phyloP scores from a whole-genome alignment of 2,888 invertebrate species.

The Meloe dianella region DNA sequence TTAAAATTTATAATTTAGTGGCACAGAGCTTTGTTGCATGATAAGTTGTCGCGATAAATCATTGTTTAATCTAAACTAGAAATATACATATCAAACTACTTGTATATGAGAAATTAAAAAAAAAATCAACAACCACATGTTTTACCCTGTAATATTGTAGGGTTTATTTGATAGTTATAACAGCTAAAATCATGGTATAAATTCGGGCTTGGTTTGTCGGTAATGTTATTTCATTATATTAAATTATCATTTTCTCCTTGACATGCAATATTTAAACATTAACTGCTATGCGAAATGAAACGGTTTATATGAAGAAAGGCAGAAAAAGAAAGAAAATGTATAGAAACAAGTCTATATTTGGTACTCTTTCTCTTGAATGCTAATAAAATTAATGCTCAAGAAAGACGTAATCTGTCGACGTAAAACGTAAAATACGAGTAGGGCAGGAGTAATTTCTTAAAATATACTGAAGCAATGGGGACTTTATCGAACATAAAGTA shows the following conservation, averaged over 20 bases:
- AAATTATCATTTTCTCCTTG: slow-evolving; percentile 39
- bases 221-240: slow-evolving; percentile 39
- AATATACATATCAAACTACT: not conserved
- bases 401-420: slow-evolving; percentile 45
- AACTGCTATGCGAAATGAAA: slow-evolving; percentile 27
- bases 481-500: slow-evolving; percentile 56
- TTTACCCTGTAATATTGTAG: not conserved
- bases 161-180: slow-evolving; percentile 11
- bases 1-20: slow-evolving; percentile 30
- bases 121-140: slow-evolving; percentile 6
- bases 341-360: slow-evolving; percentile 25
- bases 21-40: slow-evolving; percentile 19
- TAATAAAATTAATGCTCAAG: slow-evolving; percentile 45
- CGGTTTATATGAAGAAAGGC: not conserved
- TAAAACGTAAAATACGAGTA: slow-evolving; percentile 38
- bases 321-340: not conserved
- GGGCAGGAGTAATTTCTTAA: slow-evolving; percentile 55
- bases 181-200: slow-evolving; percentile 21
- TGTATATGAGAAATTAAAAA: slow-evolving; percentile 17
- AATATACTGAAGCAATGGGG: slow-evolving; percentile 53
- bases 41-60: slow-evolving; percentile 26
- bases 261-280: slow-evolving; percentile 37
- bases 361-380: slow-evolving; percentile 37
- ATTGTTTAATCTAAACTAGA: slow-evolving; percentile 8
- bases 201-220: slow-evolving; percentile 32